These are phyloP conservation scores for Lacerta bilineata DNA, from an alignment of 2,797 vertebrate species.

Conservation along the genomic window DNA sequence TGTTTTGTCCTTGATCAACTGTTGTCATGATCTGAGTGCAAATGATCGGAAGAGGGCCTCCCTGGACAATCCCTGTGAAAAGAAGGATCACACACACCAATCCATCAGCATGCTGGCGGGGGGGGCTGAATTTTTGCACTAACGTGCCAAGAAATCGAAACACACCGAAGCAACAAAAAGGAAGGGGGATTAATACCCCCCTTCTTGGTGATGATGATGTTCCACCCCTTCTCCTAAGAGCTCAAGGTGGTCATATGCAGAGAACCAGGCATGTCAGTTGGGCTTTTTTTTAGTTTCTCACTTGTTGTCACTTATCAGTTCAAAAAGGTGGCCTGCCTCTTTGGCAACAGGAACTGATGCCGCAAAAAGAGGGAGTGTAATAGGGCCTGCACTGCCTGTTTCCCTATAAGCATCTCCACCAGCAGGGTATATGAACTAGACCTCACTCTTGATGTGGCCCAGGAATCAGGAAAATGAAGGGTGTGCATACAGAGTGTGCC, in stretches of 20 bases:
- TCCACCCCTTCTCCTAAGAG: background rate
- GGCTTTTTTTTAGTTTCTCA: no score
- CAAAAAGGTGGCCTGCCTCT: background rate
- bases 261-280: no score
- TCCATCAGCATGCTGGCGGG: background rate
- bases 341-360: background rate
- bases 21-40: constrained; percentile 94
- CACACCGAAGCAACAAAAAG: background rate
- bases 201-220: no score
- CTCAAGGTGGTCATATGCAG: background rate
- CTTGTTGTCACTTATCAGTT: no score
- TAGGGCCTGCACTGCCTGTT: no score
- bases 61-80: constrained; percentile 90
- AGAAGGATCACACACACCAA: background rate
- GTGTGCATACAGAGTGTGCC: background rate
- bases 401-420: no score
- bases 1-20: constrained; percentile 95
- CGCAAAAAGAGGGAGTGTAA: background rate
- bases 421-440: background rate
- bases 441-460: background rate
- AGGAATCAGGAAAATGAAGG: background rate
- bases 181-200: background rate
- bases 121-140: no score
- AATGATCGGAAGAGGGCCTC: constrained; percentile 90
- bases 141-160: background rate